Evolutionary conservation across 2,113 vertebrate genomes (phyloP).

Genomic region (Struthio camelus): DNA sequence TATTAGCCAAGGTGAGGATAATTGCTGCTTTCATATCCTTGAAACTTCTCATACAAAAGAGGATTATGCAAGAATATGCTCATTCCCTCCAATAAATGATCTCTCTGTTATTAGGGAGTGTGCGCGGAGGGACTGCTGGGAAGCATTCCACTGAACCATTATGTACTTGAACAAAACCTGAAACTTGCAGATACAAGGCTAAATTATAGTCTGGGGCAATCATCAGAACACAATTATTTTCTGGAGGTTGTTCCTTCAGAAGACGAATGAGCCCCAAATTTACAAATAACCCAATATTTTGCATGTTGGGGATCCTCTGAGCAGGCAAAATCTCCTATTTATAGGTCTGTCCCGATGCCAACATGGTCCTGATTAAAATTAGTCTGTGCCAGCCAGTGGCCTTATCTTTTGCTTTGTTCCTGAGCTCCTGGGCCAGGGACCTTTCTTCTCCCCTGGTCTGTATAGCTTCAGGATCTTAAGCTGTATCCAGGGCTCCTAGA

Average conservation of each 20-base stretch:
- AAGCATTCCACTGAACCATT: slow-evolving; percentile 58
- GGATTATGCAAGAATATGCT: slow-evolving; percentile 64
- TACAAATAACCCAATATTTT: not conserved
- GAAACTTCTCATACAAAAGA: slow-evolving; percentile 60
- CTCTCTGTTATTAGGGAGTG: slow-evolving; percentile 64
- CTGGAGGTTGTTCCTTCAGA: not conserved
- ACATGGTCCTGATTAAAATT: not conserved
- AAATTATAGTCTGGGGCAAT: slow-evolving; percentile 61
- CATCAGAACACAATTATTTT: not conserved
- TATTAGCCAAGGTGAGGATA: slow-evolving; percentile 66
- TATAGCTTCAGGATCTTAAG: not conserved
- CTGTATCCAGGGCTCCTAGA: not conserved
- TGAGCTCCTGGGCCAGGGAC: not conserved
- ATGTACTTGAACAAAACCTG: slow-evolving; percentile 61
- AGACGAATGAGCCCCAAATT: not conserved
- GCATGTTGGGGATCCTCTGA: not conserved
- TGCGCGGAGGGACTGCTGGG: slow-evolving; percentile 40
- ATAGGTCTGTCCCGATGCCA: not conserved
- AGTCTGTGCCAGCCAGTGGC: too few relatives aligned
- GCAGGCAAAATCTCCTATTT: not conserved
- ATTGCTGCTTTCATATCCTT: slow-evolving; percentile 65
- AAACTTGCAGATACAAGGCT: slow-evolving; percentile 51
- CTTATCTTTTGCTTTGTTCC: not conserved
- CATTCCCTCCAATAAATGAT: slow-evolving; percentile 59
- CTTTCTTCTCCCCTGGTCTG: not conserved